Evolutionary conservation across 2,797 vertebrate genomes (phyloP).

Genomic region (Gastrophryne carolinensis): DNA sequence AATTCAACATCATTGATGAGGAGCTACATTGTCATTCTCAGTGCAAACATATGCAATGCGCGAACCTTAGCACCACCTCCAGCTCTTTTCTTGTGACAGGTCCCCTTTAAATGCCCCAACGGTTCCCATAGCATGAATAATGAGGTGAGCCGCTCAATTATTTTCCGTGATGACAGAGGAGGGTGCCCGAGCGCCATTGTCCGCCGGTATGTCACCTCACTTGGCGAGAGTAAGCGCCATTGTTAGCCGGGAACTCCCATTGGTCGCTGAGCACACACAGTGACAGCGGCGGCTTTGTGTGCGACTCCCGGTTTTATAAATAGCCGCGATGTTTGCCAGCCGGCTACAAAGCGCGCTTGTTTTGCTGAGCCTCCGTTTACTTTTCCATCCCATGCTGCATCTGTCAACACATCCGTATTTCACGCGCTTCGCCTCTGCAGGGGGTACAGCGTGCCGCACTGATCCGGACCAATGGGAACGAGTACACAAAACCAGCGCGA

Average conservation of each 20-base stretch:
- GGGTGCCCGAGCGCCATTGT: not conserved
- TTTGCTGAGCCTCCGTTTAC: constrained; percentile 21
- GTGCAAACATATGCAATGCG: too few relatives aligned
- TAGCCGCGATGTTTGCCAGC: constrained; percentile 38
- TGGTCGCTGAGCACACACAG: not conserved
- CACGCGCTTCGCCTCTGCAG: not conserved
- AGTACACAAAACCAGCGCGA: too few relatives aligned
- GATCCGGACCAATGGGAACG: too few relatives aligned
- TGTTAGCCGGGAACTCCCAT: constrained; percentile 10
- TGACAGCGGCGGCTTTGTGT: constrained; percentile 21
- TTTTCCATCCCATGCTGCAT: constrained; percentile 38
- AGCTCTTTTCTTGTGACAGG: too few relatives aligned
- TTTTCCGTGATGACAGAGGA: not conserved
- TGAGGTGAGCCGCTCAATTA: not conserved
- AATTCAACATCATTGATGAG: too few relatives aligned
- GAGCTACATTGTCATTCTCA: too few relatives aligned
- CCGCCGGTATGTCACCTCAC: not conserved
- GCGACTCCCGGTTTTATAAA: constrained; percentile 38
- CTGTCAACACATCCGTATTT: constrained; percentile 27
- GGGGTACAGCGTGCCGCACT: not conserved
- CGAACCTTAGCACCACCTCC: too few relatives aligned
- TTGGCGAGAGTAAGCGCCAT: not conserved
- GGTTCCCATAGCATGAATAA: not conserved
- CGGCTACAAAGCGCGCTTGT: constrained; percentile 23
- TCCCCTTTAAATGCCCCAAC: not conserved